Evolutionary conservation across 2,797 vertebrate species (phyloP).

Genomic region (Myotis vivesi): DNA sequence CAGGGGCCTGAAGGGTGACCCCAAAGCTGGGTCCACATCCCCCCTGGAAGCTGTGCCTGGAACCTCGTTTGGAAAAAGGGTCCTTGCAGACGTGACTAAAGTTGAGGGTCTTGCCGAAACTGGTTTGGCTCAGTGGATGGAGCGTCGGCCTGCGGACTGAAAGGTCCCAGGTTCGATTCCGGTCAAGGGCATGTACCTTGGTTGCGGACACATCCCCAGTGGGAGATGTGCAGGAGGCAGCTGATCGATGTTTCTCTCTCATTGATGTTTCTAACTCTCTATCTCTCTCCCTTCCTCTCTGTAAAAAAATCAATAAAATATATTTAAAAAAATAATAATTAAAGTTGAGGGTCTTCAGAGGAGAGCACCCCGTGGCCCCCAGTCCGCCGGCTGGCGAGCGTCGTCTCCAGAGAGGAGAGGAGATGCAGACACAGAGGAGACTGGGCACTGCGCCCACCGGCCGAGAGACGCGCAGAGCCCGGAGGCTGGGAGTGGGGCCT

Average conservation of each 20-base stretch:
- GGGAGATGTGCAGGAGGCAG: no score
- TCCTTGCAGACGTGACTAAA: neutral
- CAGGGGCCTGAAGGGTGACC: rapidly evolving
- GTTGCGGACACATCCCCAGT: no score
- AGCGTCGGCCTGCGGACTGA: no score
- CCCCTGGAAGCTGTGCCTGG: neutral
- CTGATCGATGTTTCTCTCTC: no score
- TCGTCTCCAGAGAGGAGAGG: neutral
- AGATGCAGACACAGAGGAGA: neutral
- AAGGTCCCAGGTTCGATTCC: no score
- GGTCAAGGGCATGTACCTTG: no score
- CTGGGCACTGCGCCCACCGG: rapidly evolving
- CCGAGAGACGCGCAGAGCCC: rapidly evolving
- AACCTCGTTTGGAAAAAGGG: neutral
- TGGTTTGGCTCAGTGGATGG: no score
- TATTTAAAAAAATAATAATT: no score
- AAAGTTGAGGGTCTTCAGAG: neutral
- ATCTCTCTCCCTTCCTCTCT: no score
- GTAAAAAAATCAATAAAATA: no score
- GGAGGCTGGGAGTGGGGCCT: neutral
- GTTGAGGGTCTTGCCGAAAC: no score
- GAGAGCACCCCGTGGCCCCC: neutral
- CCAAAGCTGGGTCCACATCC: neutral
- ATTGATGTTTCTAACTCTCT: no score
- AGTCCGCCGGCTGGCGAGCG: neutral